A percentile compares a stretch with the other conserved stretches of the same genome.
These are phyloP conservation scores for Chlorodrepanis virens DNA, from an alignment of 2,113 vertebrate genomes.

Conservation along the genomic window DNA sequence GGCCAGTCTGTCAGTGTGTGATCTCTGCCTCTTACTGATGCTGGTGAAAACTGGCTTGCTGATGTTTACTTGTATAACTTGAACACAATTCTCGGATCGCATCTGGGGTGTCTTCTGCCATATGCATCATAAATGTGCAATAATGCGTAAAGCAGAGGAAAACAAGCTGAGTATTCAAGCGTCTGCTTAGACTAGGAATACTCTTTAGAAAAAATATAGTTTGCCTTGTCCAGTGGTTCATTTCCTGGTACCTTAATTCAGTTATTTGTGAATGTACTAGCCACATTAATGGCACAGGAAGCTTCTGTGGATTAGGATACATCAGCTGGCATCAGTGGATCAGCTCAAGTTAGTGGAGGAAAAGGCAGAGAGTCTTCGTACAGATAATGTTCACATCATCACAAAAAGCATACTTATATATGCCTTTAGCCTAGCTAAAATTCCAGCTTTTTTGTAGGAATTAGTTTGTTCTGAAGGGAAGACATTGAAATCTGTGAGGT, in stretches of 20 bases:
- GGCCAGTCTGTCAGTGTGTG: neutral
- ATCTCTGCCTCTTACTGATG: neutral
- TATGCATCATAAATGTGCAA: neutral
- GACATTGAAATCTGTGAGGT: neutral
- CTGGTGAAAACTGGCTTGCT: conserved; percentile 12
- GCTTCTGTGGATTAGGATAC: neutral
- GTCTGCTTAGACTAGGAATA: neutral
- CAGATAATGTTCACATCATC: neutral
- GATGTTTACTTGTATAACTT: conserved; percentile 13
- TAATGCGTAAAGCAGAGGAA: neutral
- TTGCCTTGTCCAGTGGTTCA: neutral
- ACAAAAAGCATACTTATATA: neutral
- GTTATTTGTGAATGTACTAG: neutral
- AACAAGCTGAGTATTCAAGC: neutral
- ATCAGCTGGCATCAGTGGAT: neutral
- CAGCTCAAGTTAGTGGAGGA: neutral
- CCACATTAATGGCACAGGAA: neutral
- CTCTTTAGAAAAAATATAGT: neutral
- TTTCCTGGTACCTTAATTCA: neutral
- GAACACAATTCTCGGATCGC: neutral
- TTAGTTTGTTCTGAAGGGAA: neutral
- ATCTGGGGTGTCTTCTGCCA: neutral
- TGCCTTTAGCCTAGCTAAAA: neutral
- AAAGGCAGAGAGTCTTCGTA: neutral
- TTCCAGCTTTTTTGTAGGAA: neutral